Conservation (phyloP, 2,888 invertebrate species). For the Ephialtes manifestator region DNA sequence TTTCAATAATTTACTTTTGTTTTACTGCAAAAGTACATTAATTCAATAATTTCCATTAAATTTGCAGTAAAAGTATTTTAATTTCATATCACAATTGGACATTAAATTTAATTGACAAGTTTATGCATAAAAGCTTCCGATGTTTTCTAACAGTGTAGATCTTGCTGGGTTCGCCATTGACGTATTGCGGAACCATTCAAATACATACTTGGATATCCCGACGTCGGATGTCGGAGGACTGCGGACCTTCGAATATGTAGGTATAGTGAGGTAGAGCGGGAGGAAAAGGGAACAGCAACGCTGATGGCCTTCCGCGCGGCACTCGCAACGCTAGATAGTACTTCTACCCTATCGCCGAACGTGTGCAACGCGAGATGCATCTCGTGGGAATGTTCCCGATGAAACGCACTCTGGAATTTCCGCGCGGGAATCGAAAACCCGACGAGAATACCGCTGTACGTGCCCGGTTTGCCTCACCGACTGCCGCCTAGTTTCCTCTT, state of each 20-base stretch:
- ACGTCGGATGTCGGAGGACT: constrained; percentile 6
- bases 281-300: background rate
- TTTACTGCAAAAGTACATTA: too few relatives aligned
- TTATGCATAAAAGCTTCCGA: too few relatives aligned
- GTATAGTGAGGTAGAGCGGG: background rate
- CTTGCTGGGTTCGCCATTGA: background rate
- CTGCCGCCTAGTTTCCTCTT: constrained; percentile 33
- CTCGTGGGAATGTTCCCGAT: constrained; percentile 64
- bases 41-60: too few relatives aligned
- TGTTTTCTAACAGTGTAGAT: too few relatives aligned
- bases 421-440: constrained; percentile 64
- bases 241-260: background rate
- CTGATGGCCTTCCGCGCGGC: constrained; percentile 38
- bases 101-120: too few relatives aligned
- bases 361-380: constrained; percentile 58
- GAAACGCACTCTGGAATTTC: constrained; percentile 66
- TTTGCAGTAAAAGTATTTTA: too few relatives aligned
- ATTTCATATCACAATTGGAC: too few relatives aligned
- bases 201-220: constrained; percentile 1
- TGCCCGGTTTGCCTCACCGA: constrained; percentile 41
- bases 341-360: constrained; percentile 40
- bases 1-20: too few relatives aligned
- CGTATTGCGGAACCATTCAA: background rate
- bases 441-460: constrained; percentile 55
- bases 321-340: constrained; percentile 33